phyloP scores from a whole-genome alignment of 2,888 invertebrate species.

The Andrena haemorrhoa region DNA sequence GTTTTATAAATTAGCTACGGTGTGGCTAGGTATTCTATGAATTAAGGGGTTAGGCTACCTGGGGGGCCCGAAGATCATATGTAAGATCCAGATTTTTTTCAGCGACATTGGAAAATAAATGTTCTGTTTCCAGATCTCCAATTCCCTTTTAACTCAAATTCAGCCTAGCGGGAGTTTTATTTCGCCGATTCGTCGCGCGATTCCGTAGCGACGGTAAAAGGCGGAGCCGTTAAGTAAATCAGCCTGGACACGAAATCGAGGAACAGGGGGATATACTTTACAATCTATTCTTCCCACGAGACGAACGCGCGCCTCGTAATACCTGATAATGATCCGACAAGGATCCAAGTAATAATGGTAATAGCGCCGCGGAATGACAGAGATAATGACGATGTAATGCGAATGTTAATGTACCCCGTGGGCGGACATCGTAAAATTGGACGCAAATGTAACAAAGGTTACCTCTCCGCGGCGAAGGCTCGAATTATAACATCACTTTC shows the following conservation, averaged over 20 bases:
- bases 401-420: slow-evolving; percentile 62
- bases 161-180: background rate
- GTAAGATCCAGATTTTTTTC: no score
- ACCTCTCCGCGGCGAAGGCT: slow-evolving; percentile 27
- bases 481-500: slow-evolving; percentile 50
- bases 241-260: slow-evolving; percentile 48
- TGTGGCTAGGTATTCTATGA: background rate
- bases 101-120: no score
- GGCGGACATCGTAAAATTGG: slow-evolving; percentile 60
- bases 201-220: slow-evolving; percentile 32
- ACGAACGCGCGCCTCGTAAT: slow-evolving; percentile 58
- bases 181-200: slow-evolving; percentile 11
- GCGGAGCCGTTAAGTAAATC: slow-evolving; percentile 49
- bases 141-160: background rate
- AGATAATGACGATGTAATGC: slow-evolving; percentile 64
- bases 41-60: background rate
- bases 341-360: slow-evolving; percentile 63
- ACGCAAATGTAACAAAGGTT: slow-evolving; percentile 51
- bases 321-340: slow-evolving; percentile 63
- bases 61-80: no score
- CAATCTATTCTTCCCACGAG: slow-evolving; percentile 63
- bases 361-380: slow-evolving; percentile 60
- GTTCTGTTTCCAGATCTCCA: no score
- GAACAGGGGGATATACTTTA: slow-evolving; percentile 49
- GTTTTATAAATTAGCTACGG: no score